Base-by-base conservation (phyloP, 2,113 vertebrate genomes). In the Onychostoma macrolepis region DNA sequence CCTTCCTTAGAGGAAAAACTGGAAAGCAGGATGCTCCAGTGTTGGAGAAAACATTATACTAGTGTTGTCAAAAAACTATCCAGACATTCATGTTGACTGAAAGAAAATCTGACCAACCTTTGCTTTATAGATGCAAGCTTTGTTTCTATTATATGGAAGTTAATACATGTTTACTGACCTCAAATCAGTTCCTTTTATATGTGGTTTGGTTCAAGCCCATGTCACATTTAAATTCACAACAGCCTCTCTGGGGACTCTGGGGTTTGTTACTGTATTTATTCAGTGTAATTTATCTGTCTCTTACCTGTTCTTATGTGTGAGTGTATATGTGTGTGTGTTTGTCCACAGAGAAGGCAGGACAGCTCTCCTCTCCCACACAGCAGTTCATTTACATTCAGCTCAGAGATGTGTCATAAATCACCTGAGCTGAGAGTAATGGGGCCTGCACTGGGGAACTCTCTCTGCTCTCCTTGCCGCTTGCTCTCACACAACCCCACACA, bases 391-490 rank as follows among this genome's bases (percentile, higher is more conserved):
- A 94, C 94, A 95, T 95, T 95, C 93, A 92, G 93, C 91, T 92
- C 92, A 90, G 94, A 94, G 94, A 94, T 93, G 92, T 93, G 93
- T 93, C 93, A 96, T 96, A 96, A 95, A 96, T 96, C 95, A 95
- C 91, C 92, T 93, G 91, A 92, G 92, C 94, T 91, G 93, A 95
- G 94, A 95, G 94, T 96, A 96, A 96, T 96, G 94, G 95, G 91
- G 93, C 93, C 92, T 93, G 92, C 93, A 91, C 94, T 92, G 89
- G 92, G 93, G 93, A 88, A 94, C 94, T 94, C 94, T 94, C 93
- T 92, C 91, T 91, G 38, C 84, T 50, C 86, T 93, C 58, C 90
- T 92, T 67, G 67, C 67, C 87, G 11, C 86, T 69, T 83, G 50
- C 85, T 41, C 8, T 53, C 33, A 75, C 80, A 86, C 63, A 85